Evolutionary conservation across 2,113 vertebrate species (phyloP), one percentile per base, ranked within the genome.

Genomic region (Manacus vitellinus): DNA sequence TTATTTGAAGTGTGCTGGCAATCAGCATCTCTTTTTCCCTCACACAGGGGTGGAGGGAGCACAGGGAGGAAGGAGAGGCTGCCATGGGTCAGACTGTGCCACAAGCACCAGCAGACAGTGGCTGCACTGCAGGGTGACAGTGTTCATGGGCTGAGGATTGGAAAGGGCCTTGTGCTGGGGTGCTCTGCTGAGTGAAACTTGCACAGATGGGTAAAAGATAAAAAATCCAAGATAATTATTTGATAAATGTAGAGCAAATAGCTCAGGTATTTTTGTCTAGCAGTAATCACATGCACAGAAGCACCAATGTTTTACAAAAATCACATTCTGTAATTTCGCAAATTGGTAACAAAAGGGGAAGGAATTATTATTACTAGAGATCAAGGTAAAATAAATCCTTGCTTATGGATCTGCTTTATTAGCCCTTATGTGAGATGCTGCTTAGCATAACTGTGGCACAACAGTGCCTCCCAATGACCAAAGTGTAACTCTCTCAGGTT

Each of bases 401-500:
- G 2, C 15, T 63, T 47, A 65, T 8, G 35, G 17, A 37, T 12
- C 21, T 51, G 49, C 35, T 72, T 49, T 56, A 25, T 14, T 41
- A 61, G 55, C n/a, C 65, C 17, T 39, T 31, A 14, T 1, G 10
- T 1, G 31, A 66, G 62, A 16, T 1, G n/a, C 58, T 73, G 80
- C 68, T 77, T 23, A n/a, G 54, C 35, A 12, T 39, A n/a, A 23
- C 35, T 1, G 7, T 33, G 66, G 75, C 83, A 78, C 94, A 89
- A 92, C 52, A 93, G 85, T 85, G 96, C 87, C 97, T 68, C 91
- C 95, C 77, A 35, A 17, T 39, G 97, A 55, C 61, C 67, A 3
- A 52, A 46, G 30, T 5, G 2, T 8, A 58, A 41, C n/a, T 56
- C 41, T 39, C 37, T 28, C 47, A 37, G 41, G 33, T 22, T 86